phyloP scores from a whole-genome alignment of 2,888 invertebrate species.

The Euzetes globulus region DNA sequence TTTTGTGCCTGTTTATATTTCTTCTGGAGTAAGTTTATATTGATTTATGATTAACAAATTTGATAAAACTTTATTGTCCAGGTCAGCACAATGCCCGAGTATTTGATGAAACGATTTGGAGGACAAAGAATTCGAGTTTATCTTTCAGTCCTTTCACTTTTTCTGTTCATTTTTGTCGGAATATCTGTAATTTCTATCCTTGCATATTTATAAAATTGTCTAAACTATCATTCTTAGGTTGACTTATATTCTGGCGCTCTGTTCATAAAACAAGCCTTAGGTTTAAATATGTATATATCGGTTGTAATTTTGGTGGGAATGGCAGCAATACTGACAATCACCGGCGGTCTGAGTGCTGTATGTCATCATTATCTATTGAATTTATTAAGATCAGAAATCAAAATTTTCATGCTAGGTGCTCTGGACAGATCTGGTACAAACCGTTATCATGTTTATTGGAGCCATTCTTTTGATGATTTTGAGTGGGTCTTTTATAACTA shows the following conservation, averaged over 20 bases:
- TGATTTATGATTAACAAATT: neutral
- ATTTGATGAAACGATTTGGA: conserved; percentile 52
- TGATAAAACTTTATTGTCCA: conserved; percentile 40
- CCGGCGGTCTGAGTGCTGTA: conserved; percentile 53
- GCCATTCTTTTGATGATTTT: conserved; percentile 51
- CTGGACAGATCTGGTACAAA: conserved; percentile 53
- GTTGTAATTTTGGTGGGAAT: conserved; percentile 51
- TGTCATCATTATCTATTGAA: neutral
- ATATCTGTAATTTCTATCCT: conserved; percentile 52
- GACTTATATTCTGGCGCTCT: conserved; percentile 54
- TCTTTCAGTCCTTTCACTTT: conserved; percentile 52
- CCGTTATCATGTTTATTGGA: conserved; percentile 53
- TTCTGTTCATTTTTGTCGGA: conserved; percentile 54
- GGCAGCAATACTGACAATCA: conserved; percentile 53
- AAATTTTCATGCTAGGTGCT: conserved; percentile 45
- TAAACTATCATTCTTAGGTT: conserved; percentile 47
- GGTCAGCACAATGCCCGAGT: conserved; percentile 55
- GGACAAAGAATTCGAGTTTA: conserved; percentile 53
- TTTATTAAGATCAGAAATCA: neutral
- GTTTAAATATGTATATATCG: conserved; percentile 51
- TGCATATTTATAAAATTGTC: no score
- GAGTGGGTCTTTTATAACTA: conserved; percentile 44
- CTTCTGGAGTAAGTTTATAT: conserved; percentile 48
- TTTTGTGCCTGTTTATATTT: conserved; percentile 53
- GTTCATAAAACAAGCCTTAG: conserved; percentile 52